Conservation (phyloP, 2,797 vertebrate genomes). For the Corythornis leucogaster region DNA sequence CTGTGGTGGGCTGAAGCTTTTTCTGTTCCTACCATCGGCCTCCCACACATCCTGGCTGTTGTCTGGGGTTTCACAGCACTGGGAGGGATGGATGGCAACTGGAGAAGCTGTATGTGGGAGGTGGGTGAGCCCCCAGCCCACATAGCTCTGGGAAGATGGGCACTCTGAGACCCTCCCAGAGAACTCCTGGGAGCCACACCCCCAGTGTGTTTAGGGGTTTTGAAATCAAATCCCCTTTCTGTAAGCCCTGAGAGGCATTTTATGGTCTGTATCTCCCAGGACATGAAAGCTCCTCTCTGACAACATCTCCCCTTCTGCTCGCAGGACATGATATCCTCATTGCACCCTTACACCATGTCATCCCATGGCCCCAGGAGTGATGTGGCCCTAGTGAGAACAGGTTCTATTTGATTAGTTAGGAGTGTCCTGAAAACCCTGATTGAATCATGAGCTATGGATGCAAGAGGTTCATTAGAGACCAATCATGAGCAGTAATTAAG, state of each 20-base stretch:
- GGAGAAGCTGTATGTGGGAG: background rate
- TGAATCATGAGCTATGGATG: background rate
- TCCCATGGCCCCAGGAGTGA: background rate
- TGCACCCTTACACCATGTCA: background rate
- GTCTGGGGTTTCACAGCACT: background rate
- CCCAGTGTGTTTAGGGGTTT: rapidly evolving
- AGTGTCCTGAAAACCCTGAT: background rate
- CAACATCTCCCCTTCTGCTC: background rate
- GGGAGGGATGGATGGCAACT: background rate
- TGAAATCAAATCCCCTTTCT: background rate
- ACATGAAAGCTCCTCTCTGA: background rate
- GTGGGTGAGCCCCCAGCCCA: rapidly evolving
- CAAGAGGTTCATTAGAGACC: background rate
- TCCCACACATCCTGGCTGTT: background rate
- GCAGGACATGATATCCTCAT: rapidly evolving
- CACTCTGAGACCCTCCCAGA: background rate
- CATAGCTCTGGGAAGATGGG: rapidly evolving
- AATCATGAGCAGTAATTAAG: background rate
- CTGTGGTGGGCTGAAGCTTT: background rate
- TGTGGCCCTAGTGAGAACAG: background rate
- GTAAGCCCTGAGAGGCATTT: background rate
- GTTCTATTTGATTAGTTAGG: background rate
- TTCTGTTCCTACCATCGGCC: background rate
- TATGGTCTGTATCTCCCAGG: rapidly evolving
- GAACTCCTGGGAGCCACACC: background rate